A percentile compares a stretch with the other conserved stretches of the same genome.
phyloP scores from a whole-genome alignment of 2,113 vertebrate genomes.

The Desmodus rotundus region DNA sequence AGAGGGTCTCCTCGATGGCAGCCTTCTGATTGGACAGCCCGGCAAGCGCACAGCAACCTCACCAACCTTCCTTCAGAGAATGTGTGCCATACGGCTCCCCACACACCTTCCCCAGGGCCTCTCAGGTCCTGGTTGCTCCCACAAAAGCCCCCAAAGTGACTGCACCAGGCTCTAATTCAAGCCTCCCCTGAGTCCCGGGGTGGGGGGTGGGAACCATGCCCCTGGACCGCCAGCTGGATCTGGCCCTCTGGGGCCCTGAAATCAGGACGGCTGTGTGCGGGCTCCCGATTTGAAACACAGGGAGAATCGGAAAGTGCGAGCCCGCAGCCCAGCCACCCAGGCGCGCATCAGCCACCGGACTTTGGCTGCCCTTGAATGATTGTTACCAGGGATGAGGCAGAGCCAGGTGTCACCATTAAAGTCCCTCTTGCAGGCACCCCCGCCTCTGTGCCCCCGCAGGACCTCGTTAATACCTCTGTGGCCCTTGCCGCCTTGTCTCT shows the following conservation, averaged over 20 bases:
- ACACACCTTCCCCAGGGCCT: background rate
- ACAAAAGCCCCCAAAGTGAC: fast-evolving
- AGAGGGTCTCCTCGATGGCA: fast-evolving
- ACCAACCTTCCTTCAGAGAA: background rate
- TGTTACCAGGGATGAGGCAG: fast-evolving
- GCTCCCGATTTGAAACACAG: background rate
- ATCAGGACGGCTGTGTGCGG: background rate
- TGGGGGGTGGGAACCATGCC: background rate
- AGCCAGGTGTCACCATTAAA: background rate
- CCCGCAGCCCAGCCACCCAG: background rate
- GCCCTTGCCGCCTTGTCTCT: background rate
- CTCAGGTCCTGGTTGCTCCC: background rate
- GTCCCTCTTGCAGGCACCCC: background rate
- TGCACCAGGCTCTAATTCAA: background rate
- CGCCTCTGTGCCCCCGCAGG: fast-evolving
- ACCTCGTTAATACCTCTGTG: background rate
- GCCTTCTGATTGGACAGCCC: background rate
- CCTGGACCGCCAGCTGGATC: background rate
- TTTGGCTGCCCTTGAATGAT: fast-evolving
- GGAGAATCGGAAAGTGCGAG: background rate
- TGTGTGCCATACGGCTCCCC: fast-evolving
- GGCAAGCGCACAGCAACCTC: fast-evolving
- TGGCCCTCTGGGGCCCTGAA: background rate
- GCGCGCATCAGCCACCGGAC: fast-evolving
- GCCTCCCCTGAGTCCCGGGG: fast-evolving